A percentile compares a stretch with the other conserved stretches of the same genome.
These are phyloP conservation scores for Rhynchomys soricoides DNA, from an alignment of 2,113 vertebrate species.

Conservation along the genomic window DNA sequence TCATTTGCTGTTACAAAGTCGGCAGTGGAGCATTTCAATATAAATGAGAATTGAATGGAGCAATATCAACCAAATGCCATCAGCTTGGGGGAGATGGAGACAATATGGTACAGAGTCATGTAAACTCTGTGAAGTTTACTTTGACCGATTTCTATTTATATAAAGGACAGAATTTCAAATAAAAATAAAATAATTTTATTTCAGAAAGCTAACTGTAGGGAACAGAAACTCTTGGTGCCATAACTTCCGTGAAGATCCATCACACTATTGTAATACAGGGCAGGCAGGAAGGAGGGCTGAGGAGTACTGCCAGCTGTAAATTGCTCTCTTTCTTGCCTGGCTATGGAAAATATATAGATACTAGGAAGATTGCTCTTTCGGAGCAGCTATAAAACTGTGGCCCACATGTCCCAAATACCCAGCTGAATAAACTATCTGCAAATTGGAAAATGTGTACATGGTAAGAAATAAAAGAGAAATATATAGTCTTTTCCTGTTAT, in stretches of 20 bases:
- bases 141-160: slow-evolving; percentile 24
- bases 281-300: not conserved
- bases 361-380: slow-evolving; percentile 27
- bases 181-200: slow-evolving; percentile 37
- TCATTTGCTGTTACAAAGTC: slow-evolving; percentile 70
- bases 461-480: slow-evolving; percentile 64
- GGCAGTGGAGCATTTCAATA: slow-evolving; percentile 13
- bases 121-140: slow-evolving; percentile 29
- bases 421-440: slow-evolving; percentile 45
- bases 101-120: slow-evolving; percentile 30
- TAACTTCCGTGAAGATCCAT: not conserved
- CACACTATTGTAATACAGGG: slow-evolving; percentile 1
- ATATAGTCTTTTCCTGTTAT: not conserved
- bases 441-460: not conserved
- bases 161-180: not conserved
- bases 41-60: slow-evolving; percentile 44
- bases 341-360: slow-evolving; percentile 14
- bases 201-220: not conserved
- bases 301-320: not conserved
- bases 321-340: not conserved
- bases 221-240: not conserved
- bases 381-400: slow-evolving; percentile 31
- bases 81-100: not conserved
- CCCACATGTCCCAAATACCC: not conserved
- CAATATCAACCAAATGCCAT: slow-evolving; percentile 4